phyloP scores from a whole-genome alignment of 2,888 invertebrate species.

The Eudemis profundana region DNA sequence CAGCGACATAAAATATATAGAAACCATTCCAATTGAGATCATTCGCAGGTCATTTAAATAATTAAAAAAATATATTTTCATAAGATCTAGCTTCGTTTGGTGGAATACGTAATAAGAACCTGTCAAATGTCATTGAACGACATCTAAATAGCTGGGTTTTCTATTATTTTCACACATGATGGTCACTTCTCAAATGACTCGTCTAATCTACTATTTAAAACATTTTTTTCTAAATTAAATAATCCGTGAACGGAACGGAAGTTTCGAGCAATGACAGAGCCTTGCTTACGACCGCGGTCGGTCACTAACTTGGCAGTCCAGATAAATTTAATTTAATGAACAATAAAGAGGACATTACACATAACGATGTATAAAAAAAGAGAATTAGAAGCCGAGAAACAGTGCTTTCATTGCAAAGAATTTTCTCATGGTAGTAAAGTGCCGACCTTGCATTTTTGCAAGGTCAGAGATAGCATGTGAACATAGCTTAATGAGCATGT shows the following conservation, averaged over 20 bases:
- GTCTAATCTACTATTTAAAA: no score
- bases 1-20: no score
- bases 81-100: no score
- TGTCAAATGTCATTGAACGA: no score
- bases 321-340: constrained; percentile 19
- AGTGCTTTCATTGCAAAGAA: neutral
- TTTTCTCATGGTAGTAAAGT: constrained; percentile 8
- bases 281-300: constrained; percentile 22
- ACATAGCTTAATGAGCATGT: neutral
- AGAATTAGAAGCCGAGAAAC: neutral
- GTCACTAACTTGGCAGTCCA: constrained; percentile 13
- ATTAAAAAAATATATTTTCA: no score
- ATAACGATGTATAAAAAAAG: neutral
- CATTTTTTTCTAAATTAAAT: no score
- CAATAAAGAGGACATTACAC: constrained; percentile 16
- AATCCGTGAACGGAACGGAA: constrained; percentile 1
- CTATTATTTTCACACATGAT: no score
- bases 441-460: constrained; percentile 2
- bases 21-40: no score
- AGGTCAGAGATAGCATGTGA: neutral
- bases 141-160: no score
- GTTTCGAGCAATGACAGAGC: constrained; percentile 15
- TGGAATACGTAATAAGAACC: no score
- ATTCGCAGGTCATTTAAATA: no score
- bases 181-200: no score